Conservation (phyloP, 2,797 vertebrate species). For the Hipposideros larvatus region DNA sequence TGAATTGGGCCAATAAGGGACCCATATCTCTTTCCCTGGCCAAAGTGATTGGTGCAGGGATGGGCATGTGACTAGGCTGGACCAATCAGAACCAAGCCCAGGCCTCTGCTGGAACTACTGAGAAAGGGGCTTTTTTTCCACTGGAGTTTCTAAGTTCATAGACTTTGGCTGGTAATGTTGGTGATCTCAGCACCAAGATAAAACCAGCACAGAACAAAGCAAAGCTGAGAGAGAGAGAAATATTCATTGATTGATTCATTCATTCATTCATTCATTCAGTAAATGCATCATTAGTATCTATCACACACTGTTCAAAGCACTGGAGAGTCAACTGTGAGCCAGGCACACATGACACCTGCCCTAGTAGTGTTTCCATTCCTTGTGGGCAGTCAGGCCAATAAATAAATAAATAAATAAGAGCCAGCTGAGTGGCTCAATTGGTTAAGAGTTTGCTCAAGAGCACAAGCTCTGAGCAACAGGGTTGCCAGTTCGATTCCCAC, state of each 20-base stretch:
- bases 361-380: not conserved
- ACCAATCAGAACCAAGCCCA: not conserved
- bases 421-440: too few relatives aligned
- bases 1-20: too few relatives aligned
- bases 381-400: not conserved
- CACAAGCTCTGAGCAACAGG: too few relatives aligned
- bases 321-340: not conserved
- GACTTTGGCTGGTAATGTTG: fast-evolving
- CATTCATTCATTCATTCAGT: not conserved
- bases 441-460: too few relatives aligned
- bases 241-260: not conserved
- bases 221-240: not conserved
- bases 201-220: not conserved
- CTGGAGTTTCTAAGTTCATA: not conserved
- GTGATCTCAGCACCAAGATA: not conserved
- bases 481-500: too few relatives aligned
- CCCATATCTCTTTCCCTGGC: not conserved
- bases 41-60: not conserved
- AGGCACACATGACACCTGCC: not conserved
- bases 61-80: not conserved
- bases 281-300: not conserved
- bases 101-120: not conserved
- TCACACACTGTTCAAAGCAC: too few relatives aligned
- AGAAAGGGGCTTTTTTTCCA: not conserved
- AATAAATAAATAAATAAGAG: not conserved